Evolutionary conservation across 2,888 invertebrate genomes (phyloP).

Genomic region (Chelonus formosanus): DNA sequence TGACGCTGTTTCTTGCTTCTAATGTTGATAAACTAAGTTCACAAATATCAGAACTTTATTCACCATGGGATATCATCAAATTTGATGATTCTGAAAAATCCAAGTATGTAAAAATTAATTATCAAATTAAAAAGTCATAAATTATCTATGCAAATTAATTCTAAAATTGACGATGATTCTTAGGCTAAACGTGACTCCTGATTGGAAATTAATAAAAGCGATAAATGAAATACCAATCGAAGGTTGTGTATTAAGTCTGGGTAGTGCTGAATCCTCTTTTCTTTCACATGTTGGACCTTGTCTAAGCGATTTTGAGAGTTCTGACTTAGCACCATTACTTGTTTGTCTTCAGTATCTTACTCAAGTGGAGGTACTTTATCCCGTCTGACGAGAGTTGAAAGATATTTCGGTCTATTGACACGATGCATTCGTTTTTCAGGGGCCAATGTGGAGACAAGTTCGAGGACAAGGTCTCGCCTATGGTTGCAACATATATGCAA

Average conservation of each 20-base stretch:
- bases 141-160: not conserved
- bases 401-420: not conserved
- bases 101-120: constrained; percentile 46
- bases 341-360: constrained; percentile 87
- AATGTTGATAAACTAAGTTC: constrained; percentile 72
- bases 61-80: constrained; percentile 67
- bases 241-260: constrained; percentile 80
- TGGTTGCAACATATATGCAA: constrained; percentile 74
- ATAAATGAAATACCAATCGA: constrained; percentile 60
- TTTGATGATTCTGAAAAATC: constrained; percentile 52
- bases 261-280: constrained; percentile 83
- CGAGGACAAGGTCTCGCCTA: constrained; percentile 89
- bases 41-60: constrained; percentile 66
- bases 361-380: constrained; percentile 76
- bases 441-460: constrained; percentile 88
- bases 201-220: constrained; percentile 64
- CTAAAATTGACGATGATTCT: constrained; percentile 8
- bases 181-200: constrained; percentile 65
- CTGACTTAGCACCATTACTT: constrained; percentile 77
- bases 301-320: constrained; percentile 71
- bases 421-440: constrained; percentile 67
- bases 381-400: not conserved
- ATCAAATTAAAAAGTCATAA: no score
- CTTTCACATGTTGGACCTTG: constrained; percentile 75
- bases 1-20: constrained; percentile 78